Conservation (phyloP, 2,113 vertebrate genomes). For the Daboia siamensis region DNA sequence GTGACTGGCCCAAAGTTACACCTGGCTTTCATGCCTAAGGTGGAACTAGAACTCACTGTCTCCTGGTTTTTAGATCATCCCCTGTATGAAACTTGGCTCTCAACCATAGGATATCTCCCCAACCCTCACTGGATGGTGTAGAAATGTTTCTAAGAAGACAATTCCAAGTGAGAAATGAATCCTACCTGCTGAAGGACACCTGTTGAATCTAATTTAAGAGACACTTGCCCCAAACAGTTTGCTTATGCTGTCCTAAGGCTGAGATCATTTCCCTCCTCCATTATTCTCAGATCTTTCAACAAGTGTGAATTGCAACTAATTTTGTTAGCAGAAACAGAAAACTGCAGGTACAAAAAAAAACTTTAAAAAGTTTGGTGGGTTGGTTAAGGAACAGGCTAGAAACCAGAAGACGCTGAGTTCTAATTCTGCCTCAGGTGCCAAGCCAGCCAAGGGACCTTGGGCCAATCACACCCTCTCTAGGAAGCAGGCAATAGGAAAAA, state of each 20-base stretch:
- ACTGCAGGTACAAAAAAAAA: not conserved
- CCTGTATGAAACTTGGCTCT: not conserved
- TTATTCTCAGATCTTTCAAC: not conserved
- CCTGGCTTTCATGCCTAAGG: too few relatives aligned
- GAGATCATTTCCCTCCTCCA: not conserved
- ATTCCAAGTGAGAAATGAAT: not conserved
- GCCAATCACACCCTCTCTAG: not conserved
- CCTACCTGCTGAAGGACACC: not conserved
- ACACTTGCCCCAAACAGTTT: not conserved
- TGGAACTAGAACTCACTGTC: too few relatives aligned
- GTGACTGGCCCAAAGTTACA: too few relatives aligned
- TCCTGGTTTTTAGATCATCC: not conserved
- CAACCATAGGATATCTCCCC: too few relatives aligned
- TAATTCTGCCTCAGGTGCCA: not conserved
- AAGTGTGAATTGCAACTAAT: not conserved
- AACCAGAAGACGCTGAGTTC: not conserved
- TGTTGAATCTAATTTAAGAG: not conserved
- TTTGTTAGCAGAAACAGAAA: too few relatives aligned
- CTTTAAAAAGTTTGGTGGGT: not conserved
- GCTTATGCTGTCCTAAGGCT: not conserved
- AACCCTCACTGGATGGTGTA: too few relatives aligned
- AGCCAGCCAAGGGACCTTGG: not conserved
- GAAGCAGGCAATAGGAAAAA: not conserved
- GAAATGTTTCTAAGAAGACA: not conserved
- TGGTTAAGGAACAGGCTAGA: not conserved